These are phyloP conservation scores for Accipiter virgatus DNA, from an alignment of 2,113 vertebrate genomes.

Conservation along the genomic window DNA sequence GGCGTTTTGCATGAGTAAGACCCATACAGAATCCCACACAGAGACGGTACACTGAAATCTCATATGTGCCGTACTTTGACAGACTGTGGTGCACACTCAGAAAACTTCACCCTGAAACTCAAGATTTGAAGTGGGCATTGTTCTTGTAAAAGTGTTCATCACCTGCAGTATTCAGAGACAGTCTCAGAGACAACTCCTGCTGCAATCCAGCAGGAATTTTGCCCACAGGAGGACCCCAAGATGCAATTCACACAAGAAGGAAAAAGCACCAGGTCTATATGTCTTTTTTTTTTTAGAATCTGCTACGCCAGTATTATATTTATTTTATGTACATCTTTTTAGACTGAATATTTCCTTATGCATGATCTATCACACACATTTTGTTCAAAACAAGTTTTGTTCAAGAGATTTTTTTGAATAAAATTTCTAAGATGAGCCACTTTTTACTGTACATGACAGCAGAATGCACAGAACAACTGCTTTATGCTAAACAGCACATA, in stretches of 20 bases:
- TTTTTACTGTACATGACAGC: neutral
- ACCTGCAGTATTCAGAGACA: neutral
- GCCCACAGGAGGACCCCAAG: neutral
- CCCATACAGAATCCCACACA: neutral
- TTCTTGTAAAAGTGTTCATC: neutral
- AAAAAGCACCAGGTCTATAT: neutral
- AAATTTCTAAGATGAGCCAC: neutral
- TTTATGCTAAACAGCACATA: neutral
- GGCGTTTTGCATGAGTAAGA: neutral
- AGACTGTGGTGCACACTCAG: neutral
- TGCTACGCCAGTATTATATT: neutral
- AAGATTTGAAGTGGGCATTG: neutral
- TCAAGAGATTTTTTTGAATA: neutral
- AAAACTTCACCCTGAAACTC: neutral
- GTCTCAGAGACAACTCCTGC: neutral
- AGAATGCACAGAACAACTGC: neutral
- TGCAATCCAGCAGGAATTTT: neutral
- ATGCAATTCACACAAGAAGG: neutral
- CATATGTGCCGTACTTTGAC: neutral
- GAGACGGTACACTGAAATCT: neutral
- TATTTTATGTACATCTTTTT: neutral
- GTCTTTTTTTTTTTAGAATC: neutral
- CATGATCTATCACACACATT: neutral
- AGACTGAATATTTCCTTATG: neutral
- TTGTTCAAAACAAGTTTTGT: neutral